phyloP scores from a whole-genome alignment of 2,113 vertebrate genomes.

The Scomber colias region DNA sequence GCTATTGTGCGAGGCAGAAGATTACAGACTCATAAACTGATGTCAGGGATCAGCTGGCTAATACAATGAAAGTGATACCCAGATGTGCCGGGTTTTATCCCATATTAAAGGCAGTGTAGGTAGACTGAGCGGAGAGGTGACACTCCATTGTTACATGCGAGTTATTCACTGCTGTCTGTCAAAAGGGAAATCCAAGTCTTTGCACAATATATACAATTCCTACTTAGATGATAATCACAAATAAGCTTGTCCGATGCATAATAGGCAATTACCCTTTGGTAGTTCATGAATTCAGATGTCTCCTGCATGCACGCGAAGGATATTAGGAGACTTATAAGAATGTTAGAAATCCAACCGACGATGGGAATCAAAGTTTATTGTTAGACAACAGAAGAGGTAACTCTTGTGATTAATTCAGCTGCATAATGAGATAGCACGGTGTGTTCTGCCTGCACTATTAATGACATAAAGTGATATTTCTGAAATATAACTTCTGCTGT shows the following conservation, averaged over 20 bases:
- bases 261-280: conserved; percentile 71
- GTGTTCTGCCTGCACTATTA: conserved; percentile 40
- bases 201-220: conserved; percentile 54
- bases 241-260: conserved; percentile 69
- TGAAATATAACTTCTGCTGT: conserved; percentile 21
- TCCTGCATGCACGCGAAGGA: conserved; percentile 18
- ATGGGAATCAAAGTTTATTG: conserved; percentile 75
- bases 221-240: conserved; percentile 67
- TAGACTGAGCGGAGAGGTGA: conserved; percentile 60
- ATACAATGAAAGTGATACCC: conserved; percentile 80
- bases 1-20: conserved; percentile 76
- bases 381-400: conserved; percentile 44
- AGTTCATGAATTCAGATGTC: conserved; percentile 46
- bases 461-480: conserved; percentile 39
- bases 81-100: conserved; percentile 75
- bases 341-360: conserved; percentile 58
- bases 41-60: conserved; percentile 84
- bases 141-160: conserved; percentile 57
- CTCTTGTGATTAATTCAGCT: conserved; percentile 45
- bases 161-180: conserved; percentile 60
- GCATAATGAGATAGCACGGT: conserved; percentile 49
- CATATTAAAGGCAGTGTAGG: conserved; percentile 68
- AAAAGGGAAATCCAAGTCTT: conserved; percentile 55
- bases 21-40: conserved; percentile 84
- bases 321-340: conserved; percentile 59